Conservation (phyloP, 2,113 vertebrate genomes). For the Rhinolophus sinicus region DNA sequence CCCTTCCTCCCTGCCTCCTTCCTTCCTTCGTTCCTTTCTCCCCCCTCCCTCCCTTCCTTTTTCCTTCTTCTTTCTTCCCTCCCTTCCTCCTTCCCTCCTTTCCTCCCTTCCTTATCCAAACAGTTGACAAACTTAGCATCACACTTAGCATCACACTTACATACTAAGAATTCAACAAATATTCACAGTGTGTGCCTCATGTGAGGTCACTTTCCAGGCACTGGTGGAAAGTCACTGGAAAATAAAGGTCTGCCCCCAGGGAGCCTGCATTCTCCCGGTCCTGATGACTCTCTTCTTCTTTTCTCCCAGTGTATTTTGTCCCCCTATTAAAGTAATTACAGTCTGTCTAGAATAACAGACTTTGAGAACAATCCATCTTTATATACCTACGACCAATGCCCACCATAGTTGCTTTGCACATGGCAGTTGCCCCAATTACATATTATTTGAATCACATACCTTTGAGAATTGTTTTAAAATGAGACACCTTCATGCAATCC, state of each 20-base stretch:
- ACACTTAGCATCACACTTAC: background rate
- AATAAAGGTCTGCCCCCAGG: background rate
- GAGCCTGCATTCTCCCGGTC: background rate
- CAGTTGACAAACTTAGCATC: fast-evolving
- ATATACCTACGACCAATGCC: fast-evolving
- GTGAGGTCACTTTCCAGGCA: too few species aligned
- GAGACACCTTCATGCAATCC: fast-evolving
- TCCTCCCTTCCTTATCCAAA: background rate
- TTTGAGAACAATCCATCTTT: background rate
- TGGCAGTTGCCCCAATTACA: background rate
- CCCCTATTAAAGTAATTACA: background rate
- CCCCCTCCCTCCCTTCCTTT: background rate
- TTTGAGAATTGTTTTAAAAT: background rate
- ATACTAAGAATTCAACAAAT: fast-evolving
- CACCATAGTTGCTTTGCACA: fast-evolving
- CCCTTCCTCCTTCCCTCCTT: background rate
- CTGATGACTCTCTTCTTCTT: too few species aligned
- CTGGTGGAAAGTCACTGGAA: background rate
- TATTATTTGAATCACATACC: background rate
- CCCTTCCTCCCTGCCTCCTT: too few species aligned
- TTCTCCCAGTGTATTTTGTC: background rate
- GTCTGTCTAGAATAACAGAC: background rate
- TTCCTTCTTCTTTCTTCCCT: background rate
- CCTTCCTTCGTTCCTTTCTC: background rate
- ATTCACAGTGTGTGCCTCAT: fast-evolving